phyloP scores from a whole-genome alignment of 2,888 invertebrate genomes.

The Leucozona laternaria region DNA sequence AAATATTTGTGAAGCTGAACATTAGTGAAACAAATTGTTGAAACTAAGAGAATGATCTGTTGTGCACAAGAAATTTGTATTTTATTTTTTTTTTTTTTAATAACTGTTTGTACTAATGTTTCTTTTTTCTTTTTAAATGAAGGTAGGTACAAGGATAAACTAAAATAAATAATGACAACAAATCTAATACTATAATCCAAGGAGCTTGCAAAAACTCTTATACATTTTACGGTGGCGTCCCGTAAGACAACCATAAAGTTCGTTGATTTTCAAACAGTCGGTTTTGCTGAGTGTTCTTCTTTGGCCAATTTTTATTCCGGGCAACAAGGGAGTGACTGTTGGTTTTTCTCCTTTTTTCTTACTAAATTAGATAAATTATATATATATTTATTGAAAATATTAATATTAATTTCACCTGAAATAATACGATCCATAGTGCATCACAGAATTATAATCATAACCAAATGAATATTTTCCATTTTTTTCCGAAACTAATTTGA shows the following conservation, averaged over 20 bases:
- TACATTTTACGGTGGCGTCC: conserved; percentile 82
- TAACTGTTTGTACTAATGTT: neutral
- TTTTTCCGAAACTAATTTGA: conserved; percentile 87
- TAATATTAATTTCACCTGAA: conserved; percentile 83
- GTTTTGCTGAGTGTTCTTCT: conserved; percentile 87
- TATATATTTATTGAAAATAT: no score
- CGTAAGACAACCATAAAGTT: conserved; percentile 86
- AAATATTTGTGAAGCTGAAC: no score
- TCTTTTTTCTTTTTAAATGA: neutral
- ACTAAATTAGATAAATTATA: no score
- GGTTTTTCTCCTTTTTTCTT: conserved; percentile 86
- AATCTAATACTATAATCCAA: conserved; percentile 78
- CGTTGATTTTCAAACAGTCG: conserved; percentile 88
- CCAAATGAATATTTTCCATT: conserved; percentile 88
- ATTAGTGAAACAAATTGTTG: no score
- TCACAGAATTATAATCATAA: conserved; percentile 91
- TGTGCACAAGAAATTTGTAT: no score
- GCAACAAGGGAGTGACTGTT: conserved; percentile 86
- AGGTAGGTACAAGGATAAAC: neutral
- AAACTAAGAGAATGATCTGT: no score
- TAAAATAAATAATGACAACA: neutral
- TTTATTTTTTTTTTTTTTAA: no score
- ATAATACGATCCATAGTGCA: conserved; percentile 90
- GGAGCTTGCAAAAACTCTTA: conserved; percentile 80
- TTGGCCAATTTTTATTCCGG: conserved; percentile 86